A percentile compares a stretch with the other conserved stretches of the same genome.
Conservation (phyloP, 2,888 invertebrate species). For the Petrophora chlorosata region DNA sequence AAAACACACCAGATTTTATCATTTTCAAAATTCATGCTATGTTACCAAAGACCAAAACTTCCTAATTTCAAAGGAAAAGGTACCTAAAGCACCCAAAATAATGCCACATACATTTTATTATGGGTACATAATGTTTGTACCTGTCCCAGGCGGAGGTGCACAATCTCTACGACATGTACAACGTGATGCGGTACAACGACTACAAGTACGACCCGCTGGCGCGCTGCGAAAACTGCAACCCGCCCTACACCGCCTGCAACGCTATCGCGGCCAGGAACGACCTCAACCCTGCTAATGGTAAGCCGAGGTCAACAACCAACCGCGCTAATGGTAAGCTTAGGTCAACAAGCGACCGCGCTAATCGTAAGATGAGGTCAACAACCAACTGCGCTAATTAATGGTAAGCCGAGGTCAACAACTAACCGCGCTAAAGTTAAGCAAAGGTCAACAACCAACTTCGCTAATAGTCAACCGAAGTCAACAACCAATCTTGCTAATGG, state of each 20-base stretch:
- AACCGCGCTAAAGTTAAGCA: conserved; percentile 85
- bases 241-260: conserved; percentile 89
- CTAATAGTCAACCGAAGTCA: too few species aligned
- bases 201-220: conserved; percentile 87
- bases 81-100: too few species aligned
- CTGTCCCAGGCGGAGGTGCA: conserved; percentile 73
- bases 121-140: not conserved
- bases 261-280: conserved; percentile 88
- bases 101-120: too few species aligned
- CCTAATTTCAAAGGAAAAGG: too few species aligned
- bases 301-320: not conserved
- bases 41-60: too few species aligned
- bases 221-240: conserved; percentile 84
- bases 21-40: too few species aligned
- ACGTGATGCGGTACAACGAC: conserved; percentile 87
- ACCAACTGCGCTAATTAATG: too few species aligned
- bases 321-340: too few species aligned
- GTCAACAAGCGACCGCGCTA: conserved; percentile 86
- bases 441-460: not conserved
- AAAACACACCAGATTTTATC: too few species aligned
- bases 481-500: too few species aligned
- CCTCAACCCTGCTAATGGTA: conserved; percentile 87
- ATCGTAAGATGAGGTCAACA: conserved; percentile 68
- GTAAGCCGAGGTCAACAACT: too few species aligned
- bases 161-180: conserved; percentile 84